A percentile compares a stretch with the other conserved stretches of the same genome.
Evolutionary conservation across 2,888 invertebrate species (phyloP).

Genomic region (Drosophila subquinaria): DNA sequence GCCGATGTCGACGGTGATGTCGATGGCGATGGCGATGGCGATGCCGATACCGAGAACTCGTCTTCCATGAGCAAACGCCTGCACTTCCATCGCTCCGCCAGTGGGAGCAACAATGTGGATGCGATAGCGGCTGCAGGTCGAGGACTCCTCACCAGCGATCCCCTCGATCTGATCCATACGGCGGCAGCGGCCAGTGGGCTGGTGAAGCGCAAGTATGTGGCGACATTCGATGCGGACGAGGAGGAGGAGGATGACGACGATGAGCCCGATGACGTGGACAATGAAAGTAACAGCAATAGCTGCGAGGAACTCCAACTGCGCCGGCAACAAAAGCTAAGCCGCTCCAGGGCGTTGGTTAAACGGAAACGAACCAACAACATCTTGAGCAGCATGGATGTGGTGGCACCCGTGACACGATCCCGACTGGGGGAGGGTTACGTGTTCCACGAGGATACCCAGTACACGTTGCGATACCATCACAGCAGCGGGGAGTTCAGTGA

Average conservation of each 20-base stretch:
- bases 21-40: conserved; percentile 45
- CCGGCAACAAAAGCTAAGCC: conserved; percentile 44
- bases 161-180: conserved; percentile 81
- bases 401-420: conserved; percentile 27
- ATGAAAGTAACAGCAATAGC: conserved; percentile 57
- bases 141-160: conserved; percentile 64
- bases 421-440: conserved; percentile 80
- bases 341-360: conserved; percentile 46
- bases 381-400: conserved; percentile 31
- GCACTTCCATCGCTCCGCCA: conserved; percentile 31
- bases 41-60: conserved; percentile 67
- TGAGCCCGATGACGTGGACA: conserved; percentile 27
- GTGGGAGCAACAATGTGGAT: conserved; percentile 57
- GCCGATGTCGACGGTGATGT: conserved; percentile 48
- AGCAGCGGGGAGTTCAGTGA: conserved; percentile 84
- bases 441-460: conserved; percentile 82
- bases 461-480: conserved; percentile 83
- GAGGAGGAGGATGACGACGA: conserved; percentile 48
- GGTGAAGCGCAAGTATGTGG: conserved; percentile 72
- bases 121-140: conserved; percentile 26
- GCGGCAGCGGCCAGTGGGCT: conserved; percentile 51
- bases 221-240: conserved; percentile 63
- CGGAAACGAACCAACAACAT: conserved; percentile 63
- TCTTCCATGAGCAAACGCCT: conserved; percentile 73
- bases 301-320: conserved; percentile 42